phyloP scores from a whole-genome alignment of 2,797 vertebrate species.

The Sebastes iracundus region DNA sequence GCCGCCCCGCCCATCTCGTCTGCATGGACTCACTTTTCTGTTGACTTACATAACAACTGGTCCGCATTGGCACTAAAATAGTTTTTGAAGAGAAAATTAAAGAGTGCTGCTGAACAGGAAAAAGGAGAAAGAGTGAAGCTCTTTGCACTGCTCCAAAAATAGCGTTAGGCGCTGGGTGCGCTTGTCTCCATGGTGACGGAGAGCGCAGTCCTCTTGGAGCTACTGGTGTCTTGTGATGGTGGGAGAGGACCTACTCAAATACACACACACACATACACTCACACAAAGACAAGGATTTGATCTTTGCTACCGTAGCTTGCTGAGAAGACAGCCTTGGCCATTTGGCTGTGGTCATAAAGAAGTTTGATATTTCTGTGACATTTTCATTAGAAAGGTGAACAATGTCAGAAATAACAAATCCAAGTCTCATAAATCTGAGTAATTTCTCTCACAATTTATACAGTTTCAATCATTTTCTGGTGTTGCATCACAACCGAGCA shows the following conservation, averaged over 20 bases:
- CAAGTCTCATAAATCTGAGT: neutral
- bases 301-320: neutral
- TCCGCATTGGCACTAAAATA: constrained; percentile 55
- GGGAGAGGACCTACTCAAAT: constrained; percentile 74
- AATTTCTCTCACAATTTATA: constrained; percentile 3
- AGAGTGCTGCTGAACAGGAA: constrained; percentile 72
- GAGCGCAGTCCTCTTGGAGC: constrained; percentile 79
- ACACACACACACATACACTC: constrained; percentile 6
- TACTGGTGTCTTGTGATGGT: constrained; percentile 79
- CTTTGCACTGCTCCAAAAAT: constrained; percentile 85
- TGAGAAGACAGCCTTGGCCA: neutral
- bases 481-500: constrained; percentile 35
- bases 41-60: constrained; percentile 68
- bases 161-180: constrained; percentile 83
- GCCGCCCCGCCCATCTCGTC: constrained; percentile 3
- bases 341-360: neutral
- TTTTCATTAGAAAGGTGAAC: constrained; percentile 30
- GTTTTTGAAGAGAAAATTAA: constrained; percentile 75
- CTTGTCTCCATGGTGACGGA: constrained; percentile 87
- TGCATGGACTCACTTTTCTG: constrained; percentile 27
- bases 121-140: constrained; percentile 77
- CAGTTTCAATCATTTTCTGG: constrained; percentile 9
- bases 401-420: constrained; percentile 12
- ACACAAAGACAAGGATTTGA: constrained; percentile 23
- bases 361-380: constrained; percentile 16